These are phyloP conservation scores for Columba livia DNA, from an alignment of 2,113 vertebrate species.

Conservation along the genomic window DNA sequence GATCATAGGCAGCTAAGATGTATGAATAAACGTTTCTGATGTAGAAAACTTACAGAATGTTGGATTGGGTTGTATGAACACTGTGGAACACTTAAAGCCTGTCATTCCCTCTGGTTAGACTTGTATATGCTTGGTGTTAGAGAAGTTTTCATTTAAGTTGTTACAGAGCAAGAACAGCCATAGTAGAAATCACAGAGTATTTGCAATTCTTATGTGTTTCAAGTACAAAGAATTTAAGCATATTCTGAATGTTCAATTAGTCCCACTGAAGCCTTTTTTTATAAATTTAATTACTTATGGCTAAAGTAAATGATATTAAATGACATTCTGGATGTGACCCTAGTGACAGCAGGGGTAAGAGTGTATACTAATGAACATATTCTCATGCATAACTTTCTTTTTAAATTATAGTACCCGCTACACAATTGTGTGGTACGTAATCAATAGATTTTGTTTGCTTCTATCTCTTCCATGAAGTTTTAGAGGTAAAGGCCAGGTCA, in stretches of 20 bases:
- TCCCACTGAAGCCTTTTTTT: not conserved
- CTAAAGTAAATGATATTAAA: not conserved
- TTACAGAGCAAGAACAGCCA: not conserved
- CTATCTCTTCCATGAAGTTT: not conserved
- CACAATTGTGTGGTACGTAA: not conserved
- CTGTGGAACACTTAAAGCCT: not conserved
- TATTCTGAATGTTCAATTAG: not conserved
- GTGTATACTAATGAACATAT: not conserved
- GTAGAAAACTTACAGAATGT: not conserved
- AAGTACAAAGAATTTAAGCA: not conserved
- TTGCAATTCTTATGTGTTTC: not conserved
- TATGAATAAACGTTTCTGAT: not conserved
- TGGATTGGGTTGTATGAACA: not conserved
- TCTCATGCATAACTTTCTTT: not conserved
- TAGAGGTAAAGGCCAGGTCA: not conserved
- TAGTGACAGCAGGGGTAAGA: not conserved
- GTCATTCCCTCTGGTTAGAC: not conserved
- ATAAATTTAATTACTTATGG: not conserved
- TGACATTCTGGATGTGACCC: not conserved
- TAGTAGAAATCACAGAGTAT: not conserved
- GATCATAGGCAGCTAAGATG: not conserved
- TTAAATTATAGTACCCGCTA: not conserved
- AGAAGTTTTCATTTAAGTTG: not conserved
- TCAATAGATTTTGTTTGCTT: not conserved
- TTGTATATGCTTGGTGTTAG: not conserved